A percentile compares a stretch with the other conserved stretches of the same genome.
Evolutionary conservation across 2,888 invertebrate genomes (phyloP).

Genomic region (Sarcophaga subvicina): DNA sequence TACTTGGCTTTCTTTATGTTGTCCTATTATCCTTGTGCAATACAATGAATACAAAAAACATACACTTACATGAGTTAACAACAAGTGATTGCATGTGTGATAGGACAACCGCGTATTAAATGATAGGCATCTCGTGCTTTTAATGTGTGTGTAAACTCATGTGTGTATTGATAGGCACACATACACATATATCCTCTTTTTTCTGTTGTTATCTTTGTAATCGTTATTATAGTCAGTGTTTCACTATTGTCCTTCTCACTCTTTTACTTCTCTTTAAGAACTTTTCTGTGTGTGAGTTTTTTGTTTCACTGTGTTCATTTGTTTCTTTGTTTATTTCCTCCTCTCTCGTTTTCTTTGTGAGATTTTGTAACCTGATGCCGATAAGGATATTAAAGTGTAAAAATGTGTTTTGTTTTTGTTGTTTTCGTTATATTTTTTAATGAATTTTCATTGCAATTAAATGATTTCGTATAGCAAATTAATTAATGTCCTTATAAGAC

Average conservation of each 20-base stretch:
- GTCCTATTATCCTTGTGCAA: neutral
- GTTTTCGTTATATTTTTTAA: conserved; percentile 3
- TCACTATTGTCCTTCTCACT: neutral
- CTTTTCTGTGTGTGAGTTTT: neutral
- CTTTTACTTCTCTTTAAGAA: neutral
- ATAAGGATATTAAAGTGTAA: conserved; percentile 30
- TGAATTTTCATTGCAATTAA: conserved; percentile 44
- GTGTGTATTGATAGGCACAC: too few species aligned
- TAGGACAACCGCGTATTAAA: conserved; percentile 45
- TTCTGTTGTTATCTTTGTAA: conserved; percentile 43
- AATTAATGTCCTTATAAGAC: conserved; percentile 39
- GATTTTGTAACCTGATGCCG: conserved; percentile 26
- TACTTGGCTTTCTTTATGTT: conserved; percentile 44
- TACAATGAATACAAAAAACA: neutral
- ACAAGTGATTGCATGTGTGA: neutral
- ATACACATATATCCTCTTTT: neutral
- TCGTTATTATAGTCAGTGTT: neutral
- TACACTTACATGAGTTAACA: neutral
- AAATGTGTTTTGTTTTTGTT: neutral
- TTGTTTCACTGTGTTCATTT: neutral
- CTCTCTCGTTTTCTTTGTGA: neutral
- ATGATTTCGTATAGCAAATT: conserved; percentile 35
- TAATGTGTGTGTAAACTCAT: neutral
- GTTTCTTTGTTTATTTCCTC: neutral
- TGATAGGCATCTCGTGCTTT: conserved; percentile 60